A percentile compares a stretch with the other conserved stretches of the same genome.
Evolutionary conservation across 2,888 invertebrate species (phyloP).

Genomic region (Lycophotia porphyrea): DNA sequence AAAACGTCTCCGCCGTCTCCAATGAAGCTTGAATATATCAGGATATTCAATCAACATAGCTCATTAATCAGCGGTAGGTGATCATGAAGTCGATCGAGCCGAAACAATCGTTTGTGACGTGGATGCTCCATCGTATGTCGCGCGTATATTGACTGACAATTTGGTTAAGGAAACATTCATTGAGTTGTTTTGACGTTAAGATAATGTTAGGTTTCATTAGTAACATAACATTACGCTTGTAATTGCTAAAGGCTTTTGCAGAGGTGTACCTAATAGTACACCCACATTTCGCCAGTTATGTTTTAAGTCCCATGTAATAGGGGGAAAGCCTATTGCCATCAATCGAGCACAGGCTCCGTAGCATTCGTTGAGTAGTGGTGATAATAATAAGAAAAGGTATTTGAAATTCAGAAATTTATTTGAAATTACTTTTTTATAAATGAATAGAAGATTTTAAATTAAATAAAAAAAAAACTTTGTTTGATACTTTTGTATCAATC

Average conservation of each 20-base stretch:
- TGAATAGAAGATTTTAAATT: no score
- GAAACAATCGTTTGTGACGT: conserved; percentile 17
- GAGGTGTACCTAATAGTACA: no score
- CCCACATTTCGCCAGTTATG: no score
- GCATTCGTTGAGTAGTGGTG: no score
- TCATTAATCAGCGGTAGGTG: conserved; percentile 20
- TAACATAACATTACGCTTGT: no score
- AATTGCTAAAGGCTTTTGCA: no score
- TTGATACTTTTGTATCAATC: not conserved
- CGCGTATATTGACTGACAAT: conserved; percentile 10
- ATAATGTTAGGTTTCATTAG: not conserved
- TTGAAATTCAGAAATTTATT: no score
- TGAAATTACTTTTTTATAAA: no score
- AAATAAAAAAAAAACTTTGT: not conserved
- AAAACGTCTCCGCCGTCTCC: not conserved
- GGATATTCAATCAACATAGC: conserved; percentile 28
- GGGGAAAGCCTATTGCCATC: no score
- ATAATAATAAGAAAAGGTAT: no score
- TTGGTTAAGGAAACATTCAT: conserved; percentile 3
- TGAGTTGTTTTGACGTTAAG: not conserved
- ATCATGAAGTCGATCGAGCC: conserved; percentile 35
- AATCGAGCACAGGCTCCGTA: no score
- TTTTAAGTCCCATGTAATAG: no score
- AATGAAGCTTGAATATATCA: conserved; percentile 31
- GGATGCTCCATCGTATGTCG: conserved; percentile 15